Conservation (phyloP, 2,113 vertebrate species). For the Bos taurus region ARS-UCD2.0 NC_037355.1:2728001-2728500, state of each 20-base stretch:
- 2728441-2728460: background rate
- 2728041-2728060: background rate
- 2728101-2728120: background rate
- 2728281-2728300: background rate
- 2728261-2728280: background rate
- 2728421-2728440: background rate
- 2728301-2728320: background rate
- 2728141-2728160: background rate
- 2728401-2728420: background rate
- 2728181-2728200: background rate
- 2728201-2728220: background rate
- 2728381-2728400: background rate
- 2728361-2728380: background rate
- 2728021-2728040: background rate
- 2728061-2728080: background rate
- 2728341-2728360: background rate
- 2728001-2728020: background rate
- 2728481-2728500: background rate
- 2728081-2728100: background rate
- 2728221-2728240: background rate
- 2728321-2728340: background rate
- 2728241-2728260: background rate
- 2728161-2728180: background rate
- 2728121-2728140: background rate
- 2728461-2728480: background rate